These are phyloP conservation scores for Ditylenchus weischeri DNA, from an alignment of 2,888 invertebrate species.

Conservation along the genomic window DNA sequence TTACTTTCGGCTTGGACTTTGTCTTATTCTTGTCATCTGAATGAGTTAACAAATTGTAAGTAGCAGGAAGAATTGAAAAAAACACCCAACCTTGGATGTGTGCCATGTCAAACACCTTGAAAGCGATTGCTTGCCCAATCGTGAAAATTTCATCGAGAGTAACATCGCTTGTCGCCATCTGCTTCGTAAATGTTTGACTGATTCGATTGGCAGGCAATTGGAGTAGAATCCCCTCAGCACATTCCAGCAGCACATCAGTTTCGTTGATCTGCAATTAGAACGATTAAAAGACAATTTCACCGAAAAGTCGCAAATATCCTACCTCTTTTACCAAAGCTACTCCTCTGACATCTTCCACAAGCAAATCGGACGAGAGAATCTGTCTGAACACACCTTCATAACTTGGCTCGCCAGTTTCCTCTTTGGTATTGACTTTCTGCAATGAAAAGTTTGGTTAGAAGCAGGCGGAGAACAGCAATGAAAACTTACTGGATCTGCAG, in stretches of 20 bases:
- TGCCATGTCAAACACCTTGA: slow-evolving; percentile 28
- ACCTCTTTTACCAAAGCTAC: slow-evolving; percentile 45
- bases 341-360: slow-evolving; percentile 45
- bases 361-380: slow-evolving; percentile 31
- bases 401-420: slow-evolving; percentile 7
- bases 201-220: slow-evolving; percentile 33
- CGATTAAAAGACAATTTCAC: slow-evolving; percentile 6
- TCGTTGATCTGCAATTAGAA: slow-evolving; percentile 33
- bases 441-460: slow-evolving; percentile 3
- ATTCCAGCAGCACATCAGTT: slow-evolving; percentile 34
- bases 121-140: slow-evolving; percentile 51
- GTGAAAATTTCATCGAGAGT: slow-evolving; percentile 48
- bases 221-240: slow-evolving; percentile 33
- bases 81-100: slow-evolving; percentile 1
- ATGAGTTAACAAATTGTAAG: background rate
- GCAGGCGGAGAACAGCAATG: background rate
- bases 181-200: slow-evolving; percentile 24
- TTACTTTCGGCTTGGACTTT: slow-evolving; percentile 33
- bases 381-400: slow-evolving; percentile 34
- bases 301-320: slow-evolving; percentile 10
- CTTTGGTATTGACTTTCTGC: slow-evolving; percentile 24
- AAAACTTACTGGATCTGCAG: slow-evolving; percentile 1
- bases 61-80: slow-evolving; percentile 11
- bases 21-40: slow-evolving; percentile 19
- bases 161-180: slow-evolving; percentile 19